Evolutionary conservation across 2,113 vertebrate species (phyloP).

Genomic region (Eonycteris spelaea): DNA sequence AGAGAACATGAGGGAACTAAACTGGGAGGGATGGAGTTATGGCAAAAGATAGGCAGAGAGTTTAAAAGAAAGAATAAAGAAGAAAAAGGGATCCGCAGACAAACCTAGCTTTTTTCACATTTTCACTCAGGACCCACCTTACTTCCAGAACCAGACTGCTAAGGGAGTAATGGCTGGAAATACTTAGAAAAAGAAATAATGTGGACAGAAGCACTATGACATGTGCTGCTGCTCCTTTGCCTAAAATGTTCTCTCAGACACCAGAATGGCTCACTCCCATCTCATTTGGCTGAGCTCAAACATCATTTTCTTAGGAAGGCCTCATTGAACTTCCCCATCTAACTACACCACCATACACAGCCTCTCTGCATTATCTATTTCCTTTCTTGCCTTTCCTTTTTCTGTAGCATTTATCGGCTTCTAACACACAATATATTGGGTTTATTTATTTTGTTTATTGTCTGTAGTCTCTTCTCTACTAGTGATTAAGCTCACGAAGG

Average conservation of each 20-base stretch:
- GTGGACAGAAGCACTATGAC: not conserved
- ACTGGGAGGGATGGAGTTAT: not conserved
- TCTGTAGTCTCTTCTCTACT: not conserved
- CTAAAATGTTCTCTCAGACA: not conserved
- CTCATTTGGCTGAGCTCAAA: not conserved
- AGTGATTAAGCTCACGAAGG: not conserved
- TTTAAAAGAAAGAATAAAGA: not conserved
- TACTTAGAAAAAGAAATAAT: not conserved
- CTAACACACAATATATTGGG: not conserved
- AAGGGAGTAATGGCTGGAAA: not conserved
- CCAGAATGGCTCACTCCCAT: not conserved
- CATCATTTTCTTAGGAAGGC: not conserved
- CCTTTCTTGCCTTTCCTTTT: not conserved
- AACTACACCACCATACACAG: not conserved
- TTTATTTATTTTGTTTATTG: not conserved
- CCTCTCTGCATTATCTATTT: not conserved
- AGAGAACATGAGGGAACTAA: not conserved
- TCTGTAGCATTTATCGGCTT: not conserved
- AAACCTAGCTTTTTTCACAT: not conserved
- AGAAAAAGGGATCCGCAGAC: not conserved
- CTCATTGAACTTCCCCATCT: not conserved
- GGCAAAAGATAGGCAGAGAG: not conserved
- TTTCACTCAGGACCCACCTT: not conserved
- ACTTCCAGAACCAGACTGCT: not conserved
- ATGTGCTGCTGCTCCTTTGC: not conserved